A percentile compares a stretch with the other conserved stretches of the same genome.
These are phyloP conservation scores for Sylvia atricapilla DNA, from an alignment of 2,113 vertebrate genomes.

Conservation along the genomic window DNA sequence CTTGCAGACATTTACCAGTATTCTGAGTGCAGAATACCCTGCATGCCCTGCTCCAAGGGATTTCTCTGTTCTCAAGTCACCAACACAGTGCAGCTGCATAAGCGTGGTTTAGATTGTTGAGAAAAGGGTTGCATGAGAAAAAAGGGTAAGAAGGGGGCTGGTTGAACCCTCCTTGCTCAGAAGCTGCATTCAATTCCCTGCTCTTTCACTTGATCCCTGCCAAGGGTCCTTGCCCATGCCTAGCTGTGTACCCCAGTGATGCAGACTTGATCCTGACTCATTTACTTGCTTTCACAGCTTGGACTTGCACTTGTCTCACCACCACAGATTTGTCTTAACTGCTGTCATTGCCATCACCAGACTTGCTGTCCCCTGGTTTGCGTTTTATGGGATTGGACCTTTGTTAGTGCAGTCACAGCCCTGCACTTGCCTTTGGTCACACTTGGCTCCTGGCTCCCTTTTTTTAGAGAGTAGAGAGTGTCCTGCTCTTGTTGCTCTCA, in stretches of 20 bases:
- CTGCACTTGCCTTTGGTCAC: not conserved
- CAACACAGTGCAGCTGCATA: not conserved
- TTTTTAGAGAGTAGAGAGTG: not conserved
- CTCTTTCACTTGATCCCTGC: not conserved
- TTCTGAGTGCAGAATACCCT: not conserved
- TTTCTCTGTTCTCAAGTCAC: not conserved
- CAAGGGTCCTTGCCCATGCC: not conserved
- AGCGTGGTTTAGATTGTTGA: not conserved
- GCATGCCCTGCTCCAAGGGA: not conserved
- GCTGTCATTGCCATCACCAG: not conserved
- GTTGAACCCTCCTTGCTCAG: not conserved
- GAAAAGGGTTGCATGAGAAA: not conserved
- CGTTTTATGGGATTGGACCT: not conserved
- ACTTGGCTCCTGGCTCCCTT: not conserved
- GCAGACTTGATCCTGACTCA: not conserved
- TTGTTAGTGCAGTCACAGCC: not conserved
- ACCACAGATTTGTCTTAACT: not conserved
- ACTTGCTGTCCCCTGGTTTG: not conserved
- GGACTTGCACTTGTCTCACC: not conserved
- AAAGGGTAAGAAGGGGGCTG: not conserved
- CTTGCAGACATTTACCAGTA: not conserved
- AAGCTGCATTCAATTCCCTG: not conserved
- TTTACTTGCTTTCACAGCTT: not conserved
- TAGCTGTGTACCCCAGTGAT: not conserved
- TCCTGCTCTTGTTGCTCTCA: not conserved